Evolutionary conservation across 1,140 invertebrate species (phyloP).

Genomic region (Ectropis grisescens): DNA sequence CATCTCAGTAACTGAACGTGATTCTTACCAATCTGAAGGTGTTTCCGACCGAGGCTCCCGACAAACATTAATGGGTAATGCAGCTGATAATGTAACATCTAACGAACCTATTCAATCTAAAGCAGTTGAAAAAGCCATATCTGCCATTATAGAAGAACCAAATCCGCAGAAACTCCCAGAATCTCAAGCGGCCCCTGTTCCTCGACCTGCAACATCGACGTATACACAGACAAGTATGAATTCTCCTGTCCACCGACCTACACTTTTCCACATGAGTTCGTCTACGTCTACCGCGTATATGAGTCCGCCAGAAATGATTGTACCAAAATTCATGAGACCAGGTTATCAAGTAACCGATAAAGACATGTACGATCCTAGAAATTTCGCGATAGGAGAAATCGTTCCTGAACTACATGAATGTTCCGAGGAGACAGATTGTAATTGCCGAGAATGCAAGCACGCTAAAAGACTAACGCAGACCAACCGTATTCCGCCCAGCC

Average conservation of each 20-base stretch:
- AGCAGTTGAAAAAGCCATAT: constrained; percentile 24
- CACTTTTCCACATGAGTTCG: constrained; percentile 55
- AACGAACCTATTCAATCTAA: neutral
- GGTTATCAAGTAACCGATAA: constrained; percentile 16
- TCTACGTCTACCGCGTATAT: constrained; percentile 64
- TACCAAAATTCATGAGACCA: constrained; percentile 41
- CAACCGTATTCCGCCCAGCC: no score
- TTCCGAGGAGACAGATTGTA: constrained; percentile 1
- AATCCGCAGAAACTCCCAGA: constrained; percentile 18
- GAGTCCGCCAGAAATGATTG: constrained; percentile 59
- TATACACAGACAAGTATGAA: constrained; percentile 46
- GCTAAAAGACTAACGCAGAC: no score
- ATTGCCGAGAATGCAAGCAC: constrained; percentile 9
- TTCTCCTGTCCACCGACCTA: constrained; percentile 34
- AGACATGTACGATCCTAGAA: constrained; percentile 16
- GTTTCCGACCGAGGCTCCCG: neutral
- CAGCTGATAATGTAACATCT: neutral
- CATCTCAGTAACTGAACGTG: no score
- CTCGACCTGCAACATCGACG: constrained; percentile 33
- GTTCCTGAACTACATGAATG: constrained; percentile 3
- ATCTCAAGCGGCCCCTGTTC: constrained; percentile 15
- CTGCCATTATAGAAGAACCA: constrained; percentile 21
- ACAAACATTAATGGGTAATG: neutral
- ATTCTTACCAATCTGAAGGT: neutral
- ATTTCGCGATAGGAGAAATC: constrained; percentile 3